Conservation (phyloP, 2,888 invertebrate species). For the Cerceris rybyensis region DNA sequence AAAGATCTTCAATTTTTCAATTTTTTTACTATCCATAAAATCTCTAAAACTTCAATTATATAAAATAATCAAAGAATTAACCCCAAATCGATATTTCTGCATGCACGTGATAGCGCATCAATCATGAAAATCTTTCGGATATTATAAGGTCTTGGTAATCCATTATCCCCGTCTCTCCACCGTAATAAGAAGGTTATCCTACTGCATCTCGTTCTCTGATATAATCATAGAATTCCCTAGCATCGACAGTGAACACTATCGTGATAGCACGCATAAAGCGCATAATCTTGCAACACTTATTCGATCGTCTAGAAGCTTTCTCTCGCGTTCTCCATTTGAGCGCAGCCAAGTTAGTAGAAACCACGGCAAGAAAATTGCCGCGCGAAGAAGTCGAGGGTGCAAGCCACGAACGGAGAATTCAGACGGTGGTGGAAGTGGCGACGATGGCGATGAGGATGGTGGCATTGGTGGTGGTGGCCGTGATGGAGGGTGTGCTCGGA, state of each 20-base stretch:
- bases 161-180: slow-evolving; percentile 24
- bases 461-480: neutral
- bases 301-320: neutral
- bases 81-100: neutral
- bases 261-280: neutral
- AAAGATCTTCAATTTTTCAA: too few species aligned
- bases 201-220: slow-evolving; percentile 11
- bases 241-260: neutral
- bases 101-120: slow-evolving; percentile 24
- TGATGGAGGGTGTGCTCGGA: neutral
- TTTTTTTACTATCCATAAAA: too few species aligned
- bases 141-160: slow-evolving; percentile 39
- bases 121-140: slow-evolving; percentile 38
- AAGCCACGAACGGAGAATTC: neutral
- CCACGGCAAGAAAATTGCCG: slow-evolving; percentile 43
- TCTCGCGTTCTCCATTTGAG: slow-evolving; percentile 22
- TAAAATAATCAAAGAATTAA: too few species aligned
- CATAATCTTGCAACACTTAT: neutral
- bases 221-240: neutral
- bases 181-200: slow-evolving; percentile 28
- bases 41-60: too few species aligned
- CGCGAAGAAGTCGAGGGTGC: slow-evolving; percentile 15
- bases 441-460: too few species aligned
- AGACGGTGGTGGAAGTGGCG: neutral
- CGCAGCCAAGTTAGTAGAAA: slow-evolving; percentile 32